These are phyloP conservation scores for Spea hammondii DNA, from an alignment of 2,797 vertebrate species.

Conservation along the genomic window DNA sequence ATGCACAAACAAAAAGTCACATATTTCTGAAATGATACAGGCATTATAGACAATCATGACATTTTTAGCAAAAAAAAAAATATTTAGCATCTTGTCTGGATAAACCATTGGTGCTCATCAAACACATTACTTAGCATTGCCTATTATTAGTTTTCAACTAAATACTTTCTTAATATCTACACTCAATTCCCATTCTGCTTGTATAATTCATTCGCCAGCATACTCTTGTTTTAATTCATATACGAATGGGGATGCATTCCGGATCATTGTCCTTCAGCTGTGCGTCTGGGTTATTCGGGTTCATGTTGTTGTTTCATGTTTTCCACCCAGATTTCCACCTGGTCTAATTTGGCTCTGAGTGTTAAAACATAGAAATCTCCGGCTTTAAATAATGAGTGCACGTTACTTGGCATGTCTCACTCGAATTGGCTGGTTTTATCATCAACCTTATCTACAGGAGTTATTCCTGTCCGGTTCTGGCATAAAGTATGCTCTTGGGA, in stretches of 20 bases:
- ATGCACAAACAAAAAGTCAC: background rate
- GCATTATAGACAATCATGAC: background rate
- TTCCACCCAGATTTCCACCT: constrained; percentile 12
- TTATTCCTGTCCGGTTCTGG: constrained; percentile 47
- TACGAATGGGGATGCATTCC: no score
- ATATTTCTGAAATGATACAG: no score
- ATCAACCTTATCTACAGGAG: constrained; percentile 46
- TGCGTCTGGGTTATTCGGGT: constrained; percentile 27
- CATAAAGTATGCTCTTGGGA: constrained; percentile 33
- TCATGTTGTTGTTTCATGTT: constrained; percentile 7
- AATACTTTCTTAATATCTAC: no score
- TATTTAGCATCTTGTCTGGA: background rate
- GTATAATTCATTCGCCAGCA: no score
- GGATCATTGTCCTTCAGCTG: no score
- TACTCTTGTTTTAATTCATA: no score
- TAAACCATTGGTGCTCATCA: background rate
- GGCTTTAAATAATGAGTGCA: constrained; percentile 26
- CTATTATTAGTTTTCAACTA: no score
- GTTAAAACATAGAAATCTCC: constrained; percentile 1
- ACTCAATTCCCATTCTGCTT: no score
- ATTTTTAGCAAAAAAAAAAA: background rate
- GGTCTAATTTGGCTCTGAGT: constrained; percentile 19
- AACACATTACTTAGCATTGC: no score
- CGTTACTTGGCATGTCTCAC: constrained; percentile 35
- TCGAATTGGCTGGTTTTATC: constrained; percentile 16